A percentile compares a stretch with the other conserved stretches of the same genome.
phyloP scores from a whole-genome alignment of 2,113 vertebrate genomes.

The Empidonax alnorum region DNA sequence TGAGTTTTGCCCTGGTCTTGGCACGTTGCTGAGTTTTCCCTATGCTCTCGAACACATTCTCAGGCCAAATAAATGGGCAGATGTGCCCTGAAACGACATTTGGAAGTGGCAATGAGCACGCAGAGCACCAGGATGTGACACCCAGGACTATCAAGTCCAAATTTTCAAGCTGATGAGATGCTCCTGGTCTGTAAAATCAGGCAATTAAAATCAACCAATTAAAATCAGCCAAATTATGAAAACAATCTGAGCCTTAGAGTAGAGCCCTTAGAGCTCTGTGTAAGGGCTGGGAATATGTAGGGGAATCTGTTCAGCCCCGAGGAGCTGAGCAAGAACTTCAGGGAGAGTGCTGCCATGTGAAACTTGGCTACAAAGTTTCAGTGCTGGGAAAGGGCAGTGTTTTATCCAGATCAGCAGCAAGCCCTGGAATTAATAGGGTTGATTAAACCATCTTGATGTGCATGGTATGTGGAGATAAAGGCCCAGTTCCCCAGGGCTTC shows the following conservation, averaged over 20 bases:
- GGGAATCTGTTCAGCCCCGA: fast-evolving
- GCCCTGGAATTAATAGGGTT: slow-evolving; percentile 38
- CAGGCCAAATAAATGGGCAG: background rate
- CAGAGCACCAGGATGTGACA: background rate
- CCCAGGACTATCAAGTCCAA: background rate
- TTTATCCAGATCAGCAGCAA: slow-evolving; percentile 37
- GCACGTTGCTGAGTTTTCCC: background rate
- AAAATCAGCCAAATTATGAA: background rate
- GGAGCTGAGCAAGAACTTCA: background rate
- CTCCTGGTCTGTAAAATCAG: background rate
- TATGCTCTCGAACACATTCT: background rate
- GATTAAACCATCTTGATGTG: slow-evolving; percentile 46
- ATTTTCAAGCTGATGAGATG: background rate
- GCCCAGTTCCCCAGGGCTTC: background rate
- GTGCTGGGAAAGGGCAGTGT: slow-evolving; percentile 32
- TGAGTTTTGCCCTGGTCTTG: background rate
- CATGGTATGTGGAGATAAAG: slow-evolving; percentile 58
- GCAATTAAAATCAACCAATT: too few species aligned
- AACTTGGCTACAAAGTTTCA: background rate
- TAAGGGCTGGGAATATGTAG: background rate
- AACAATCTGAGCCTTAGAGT: background rate
- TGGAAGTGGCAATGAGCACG: background rate
- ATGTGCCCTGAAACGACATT: fast-evolving
- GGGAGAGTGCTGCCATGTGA: background rate
- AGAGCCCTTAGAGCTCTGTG: background rate